Percentiles rank a stretch among this genome's conserved stretches.
Conservation (phyloP, 2,797 vertebrate species). For the Sternarchorhynchus goeldii region DNA sequence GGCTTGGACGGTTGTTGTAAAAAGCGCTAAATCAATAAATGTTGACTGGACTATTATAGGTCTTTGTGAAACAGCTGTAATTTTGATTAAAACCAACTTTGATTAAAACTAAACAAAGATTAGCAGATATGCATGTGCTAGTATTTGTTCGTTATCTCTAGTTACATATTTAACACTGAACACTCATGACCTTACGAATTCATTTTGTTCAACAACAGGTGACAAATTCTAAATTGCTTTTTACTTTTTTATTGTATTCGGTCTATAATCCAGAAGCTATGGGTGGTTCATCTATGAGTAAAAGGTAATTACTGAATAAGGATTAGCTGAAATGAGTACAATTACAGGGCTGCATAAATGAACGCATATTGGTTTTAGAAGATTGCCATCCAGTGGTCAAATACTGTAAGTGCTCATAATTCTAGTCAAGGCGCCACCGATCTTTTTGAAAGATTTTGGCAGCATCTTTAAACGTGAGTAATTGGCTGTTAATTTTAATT, state of each 20-base stretch:
- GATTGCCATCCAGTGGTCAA: constrained; percentile 48
- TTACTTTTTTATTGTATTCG: neutral
- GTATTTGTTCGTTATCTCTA: too few species aligned
- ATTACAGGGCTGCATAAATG: neutral
- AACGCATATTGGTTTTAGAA: constrained; percentile 18
- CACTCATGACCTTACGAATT: neutral
- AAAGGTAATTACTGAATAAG: neutral
- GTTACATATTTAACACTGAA: neutral
- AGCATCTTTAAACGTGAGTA: neutral
- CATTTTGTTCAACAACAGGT: constrained; percentile 1
- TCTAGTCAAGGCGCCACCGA: neutral
- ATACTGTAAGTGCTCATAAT: constrained; percentile 6
- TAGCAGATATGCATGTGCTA: too few species aligned
- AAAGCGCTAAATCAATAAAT: too few species aligned
- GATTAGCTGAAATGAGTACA: neutral
- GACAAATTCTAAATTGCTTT: neutral
- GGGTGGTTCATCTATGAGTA: neutral
- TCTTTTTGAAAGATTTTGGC: neutral
- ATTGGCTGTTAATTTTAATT: neutral
- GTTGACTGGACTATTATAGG: too few species aligned
- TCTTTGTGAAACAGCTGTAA: too few species aligned
- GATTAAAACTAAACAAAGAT: too few species aligned
- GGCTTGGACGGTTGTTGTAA: too few species aligned
- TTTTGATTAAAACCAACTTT: too few species aligned
- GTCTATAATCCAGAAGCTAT: neutral